A percentile compares a stretch with the other conserved stretches of the same genome.
These are phyloP conservation scores for Drosophila subobscura DNA, from an alignment of 1,140 invertebrate species.

Conservation along the genomic window DNA sequence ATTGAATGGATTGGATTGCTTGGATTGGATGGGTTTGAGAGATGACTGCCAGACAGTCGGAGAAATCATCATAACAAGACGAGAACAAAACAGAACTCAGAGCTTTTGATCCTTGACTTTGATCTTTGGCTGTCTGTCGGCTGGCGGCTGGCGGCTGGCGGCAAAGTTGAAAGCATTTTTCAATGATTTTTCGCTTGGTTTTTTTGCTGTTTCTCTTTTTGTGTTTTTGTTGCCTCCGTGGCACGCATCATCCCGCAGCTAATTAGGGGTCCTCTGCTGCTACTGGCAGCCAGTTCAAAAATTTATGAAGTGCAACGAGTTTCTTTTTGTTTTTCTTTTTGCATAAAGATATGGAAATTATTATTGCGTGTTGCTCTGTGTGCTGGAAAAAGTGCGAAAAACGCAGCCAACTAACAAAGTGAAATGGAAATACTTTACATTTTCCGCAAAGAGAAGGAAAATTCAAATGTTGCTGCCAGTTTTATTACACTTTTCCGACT, in stretches of 20 bases:
- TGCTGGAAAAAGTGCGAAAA: slow-evolving; percentile 59
- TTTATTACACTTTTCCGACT: slow-evolving; percentile 22
- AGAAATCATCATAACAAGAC: slow-evolving; percentile 77
- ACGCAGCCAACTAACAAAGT: slow-evolving; percentile 54
- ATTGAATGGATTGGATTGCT: slow-evolving; percentile 33
- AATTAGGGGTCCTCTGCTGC: slow-evolving; percentile 55
- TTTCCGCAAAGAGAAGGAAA: slow-evolving; percentile 14
- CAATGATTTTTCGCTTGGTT: slow-evolving; percentile 26
- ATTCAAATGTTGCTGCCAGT: slow-evolving; percentile 39
- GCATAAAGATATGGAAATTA: slow-evolving; percentile 55
- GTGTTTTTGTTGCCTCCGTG: slow-evolving; percentile 11
- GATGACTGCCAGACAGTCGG: slow-evolving; percentile 15
- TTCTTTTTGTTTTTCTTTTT: slow-evolving; percentile 41
- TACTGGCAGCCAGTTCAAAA: slow-evolving; percentile 62
- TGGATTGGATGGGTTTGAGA: background rate
- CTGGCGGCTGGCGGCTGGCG: slow-evolving; percentile 57
- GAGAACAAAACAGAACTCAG: slow-evolving; percentile 41
- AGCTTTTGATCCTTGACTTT: slow-evolving; percentile 77
- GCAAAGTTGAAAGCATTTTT: slow-evolving; percentile 73
- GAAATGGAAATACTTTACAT: slow-evolving; percentile 65
- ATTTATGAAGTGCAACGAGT: slow-evolving; percentile 81
- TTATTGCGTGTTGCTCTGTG: slow-evolving; percentile 54
- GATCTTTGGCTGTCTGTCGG: slow-evolving; percentile 70
- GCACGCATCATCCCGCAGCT: slow-evolving; percentile 63
- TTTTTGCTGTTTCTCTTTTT: background rate